Percentiles rank a stretch among this genome's conserved stretches.
These are phyloP conservation scores for Enteromius trimaculatus DNA, from an alignment of 2,797 vertebrate genomes.

Conservation along the genomic window DNA sequence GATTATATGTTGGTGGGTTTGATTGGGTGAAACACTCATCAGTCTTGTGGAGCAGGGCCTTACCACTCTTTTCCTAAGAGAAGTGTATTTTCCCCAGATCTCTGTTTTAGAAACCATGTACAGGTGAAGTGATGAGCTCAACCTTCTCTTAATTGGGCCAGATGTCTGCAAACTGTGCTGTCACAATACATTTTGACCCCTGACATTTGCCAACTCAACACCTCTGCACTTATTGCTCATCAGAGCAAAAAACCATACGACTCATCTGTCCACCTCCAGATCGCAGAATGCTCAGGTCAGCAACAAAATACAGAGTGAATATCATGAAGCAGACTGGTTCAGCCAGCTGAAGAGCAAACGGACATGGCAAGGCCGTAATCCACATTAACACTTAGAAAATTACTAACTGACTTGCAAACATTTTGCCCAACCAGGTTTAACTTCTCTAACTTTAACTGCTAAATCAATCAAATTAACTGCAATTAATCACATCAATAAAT, in stretches of 20 bases:
- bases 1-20: neutral
- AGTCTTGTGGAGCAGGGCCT: neutral
- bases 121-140: conserved; percentile 42
- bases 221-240: conserved; percentile 21
- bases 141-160: conserved; percentile 43
- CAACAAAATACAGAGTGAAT: conserved; percentile 7
- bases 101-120: conserved; percentile 31
- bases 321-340: conserved; percentile 1
- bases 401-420: neutral
- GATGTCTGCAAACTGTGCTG: conserved; percentile 43
- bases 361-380: neutral
- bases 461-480: neutral
- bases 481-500: neutral
- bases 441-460: neutral
- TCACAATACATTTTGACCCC: conserved; percentile 46
- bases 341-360: neutral
- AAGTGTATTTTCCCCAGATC: neutral
- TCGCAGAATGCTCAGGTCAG: conserved; percentile 26
- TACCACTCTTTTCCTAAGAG: neutral
- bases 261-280: conserved; percentile 27
- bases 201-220: conserved; percentile 27
- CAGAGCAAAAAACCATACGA: conserved; percentile 29
- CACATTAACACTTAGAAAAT: neutral
- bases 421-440: neutral
- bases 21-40: neutral